Evolutionary conservation across 2,113 vertebrate genomes (phyloP).

Genomic region (Pelobates fuscus): DNA sequence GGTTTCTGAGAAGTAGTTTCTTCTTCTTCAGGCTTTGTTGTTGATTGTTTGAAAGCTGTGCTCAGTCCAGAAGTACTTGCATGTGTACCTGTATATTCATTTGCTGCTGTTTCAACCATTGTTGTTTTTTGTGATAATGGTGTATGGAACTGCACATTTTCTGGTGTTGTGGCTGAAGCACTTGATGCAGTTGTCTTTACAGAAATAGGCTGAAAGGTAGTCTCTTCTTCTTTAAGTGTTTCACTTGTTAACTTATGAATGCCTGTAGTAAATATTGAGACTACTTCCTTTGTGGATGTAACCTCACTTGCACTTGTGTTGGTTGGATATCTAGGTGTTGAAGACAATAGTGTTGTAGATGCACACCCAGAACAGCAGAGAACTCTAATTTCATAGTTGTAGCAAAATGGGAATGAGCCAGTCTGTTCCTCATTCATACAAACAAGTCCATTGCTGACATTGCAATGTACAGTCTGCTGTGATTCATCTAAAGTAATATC

Average conservation of each 20-base stretch:
- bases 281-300: not conserved
- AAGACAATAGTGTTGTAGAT: not conserved
- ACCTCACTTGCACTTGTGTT: not conserved
- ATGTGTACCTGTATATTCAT: not conserved
- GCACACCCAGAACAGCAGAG: slow-evolving; percentile 30
- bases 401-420: not conserved
- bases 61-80: not conserved
- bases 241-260: too few species aligned
- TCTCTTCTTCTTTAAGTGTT: not conserved
- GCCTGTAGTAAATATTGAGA: too few species aligned
- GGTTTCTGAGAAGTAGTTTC: too few species aligned
- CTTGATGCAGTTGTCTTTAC: too few species aligned
- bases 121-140: too few species aligned
- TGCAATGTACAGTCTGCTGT: not conserved
- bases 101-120: not conserved
- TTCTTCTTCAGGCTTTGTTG: slow-evolving; percentile 30
- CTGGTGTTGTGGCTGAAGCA: not conserved
- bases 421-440: slow-evolving; percentile 4
- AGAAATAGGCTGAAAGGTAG: not conserved
- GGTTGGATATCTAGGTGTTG: not conserved
- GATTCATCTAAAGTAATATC: not conserved
- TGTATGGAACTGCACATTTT: too few species aligned
- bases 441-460: not conserved
- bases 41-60: too few species aligned
- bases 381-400: slow-evolving; percentile 21